These are phyloP conservation scores for Nasua narica DNA, from an alignment of 2,797 vertebrate genomes.

Conservation along the genomic window DNA sequence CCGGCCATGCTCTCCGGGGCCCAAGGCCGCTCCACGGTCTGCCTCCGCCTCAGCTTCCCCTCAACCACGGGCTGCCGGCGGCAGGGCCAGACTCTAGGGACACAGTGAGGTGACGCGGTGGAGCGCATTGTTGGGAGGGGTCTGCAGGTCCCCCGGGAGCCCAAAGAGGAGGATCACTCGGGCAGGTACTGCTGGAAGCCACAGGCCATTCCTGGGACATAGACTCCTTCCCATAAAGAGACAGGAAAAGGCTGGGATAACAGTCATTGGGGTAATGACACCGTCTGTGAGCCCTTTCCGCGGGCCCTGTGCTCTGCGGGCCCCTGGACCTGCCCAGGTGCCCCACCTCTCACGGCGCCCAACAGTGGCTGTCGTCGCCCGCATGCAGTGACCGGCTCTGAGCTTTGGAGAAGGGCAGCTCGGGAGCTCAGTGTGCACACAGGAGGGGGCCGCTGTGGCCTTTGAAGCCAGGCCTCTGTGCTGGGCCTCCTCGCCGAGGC, in stretches of 20 bases:
- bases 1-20: neutral
- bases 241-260: neutral
- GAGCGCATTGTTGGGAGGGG: neutral
- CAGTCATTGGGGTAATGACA: accelerated
- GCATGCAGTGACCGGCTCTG: accelerated
- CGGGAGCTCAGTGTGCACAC: neutral
- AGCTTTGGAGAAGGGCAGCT: neutral
- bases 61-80: accelerated
- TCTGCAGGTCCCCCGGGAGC: accelerated
- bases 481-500: neutral
- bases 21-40: accelerated
- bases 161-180: neutral
- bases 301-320: accelerated
- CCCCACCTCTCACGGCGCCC: neutral
- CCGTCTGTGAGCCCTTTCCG: accelerated
- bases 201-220: neutral
- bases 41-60: neutral
- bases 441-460: neutral
- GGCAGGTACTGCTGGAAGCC: neutral
- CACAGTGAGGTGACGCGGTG: neutral
- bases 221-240: neutral
- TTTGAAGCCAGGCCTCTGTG: neutral
- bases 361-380: neutral
- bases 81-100: neutral
- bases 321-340: neutral